Percentiles rank a stretch among this genome's conserved stretches.
Evolutionary conservation across 2,113 vertebrate species (phyloP).

Genomic region (Cebus imitator): DNA sequence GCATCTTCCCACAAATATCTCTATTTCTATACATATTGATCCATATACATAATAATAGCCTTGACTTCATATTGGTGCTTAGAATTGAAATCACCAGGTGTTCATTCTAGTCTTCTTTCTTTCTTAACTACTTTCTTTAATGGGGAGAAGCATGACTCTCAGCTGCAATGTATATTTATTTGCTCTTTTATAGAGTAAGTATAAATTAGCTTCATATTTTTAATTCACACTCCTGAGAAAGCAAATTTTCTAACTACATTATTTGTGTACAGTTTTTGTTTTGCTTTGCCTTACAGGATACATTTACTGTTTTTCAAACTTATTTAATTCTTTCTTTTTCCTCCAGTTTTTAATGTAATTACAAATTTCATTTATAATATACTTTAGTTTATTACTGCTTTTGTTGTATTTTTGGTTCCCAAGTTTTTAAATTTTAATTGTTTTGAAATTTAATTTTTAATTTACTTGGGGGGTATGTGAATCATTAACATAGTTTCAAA

Average conservation of each 20-base stretch:
- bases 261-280: background rate
- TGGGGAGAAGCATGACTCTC: background rate
- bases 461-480: background rate
- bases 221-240: background rate
- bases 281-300: background rate
- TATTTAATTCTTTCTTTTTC: background rate
- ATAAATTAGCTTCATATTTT: background rate
- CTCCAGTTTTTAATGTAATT: background rate
- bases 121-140: background rate
- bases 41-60: background rate
- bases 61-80: background rate
- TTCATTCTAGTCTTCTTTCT: background rate
- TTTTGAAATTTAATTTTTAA: constrained; percentile 5
- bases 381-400: background rate
- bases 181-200: background rate
- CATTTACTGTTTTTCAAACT: background rate
- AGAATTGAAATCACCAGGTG: background rate
- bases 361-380: background rate
- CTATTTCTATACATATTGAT: background rate
- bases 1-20: background rate
- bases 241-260: background rate
- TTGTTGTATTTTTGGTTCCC: background rate
- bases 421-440: background rate
- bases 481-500: background rate
- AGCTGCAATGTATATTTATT: background rate